phyloP scores from a whole-genome alignment of 2,113 vertebrate species.

The Tupaia chinensis region DNA sequence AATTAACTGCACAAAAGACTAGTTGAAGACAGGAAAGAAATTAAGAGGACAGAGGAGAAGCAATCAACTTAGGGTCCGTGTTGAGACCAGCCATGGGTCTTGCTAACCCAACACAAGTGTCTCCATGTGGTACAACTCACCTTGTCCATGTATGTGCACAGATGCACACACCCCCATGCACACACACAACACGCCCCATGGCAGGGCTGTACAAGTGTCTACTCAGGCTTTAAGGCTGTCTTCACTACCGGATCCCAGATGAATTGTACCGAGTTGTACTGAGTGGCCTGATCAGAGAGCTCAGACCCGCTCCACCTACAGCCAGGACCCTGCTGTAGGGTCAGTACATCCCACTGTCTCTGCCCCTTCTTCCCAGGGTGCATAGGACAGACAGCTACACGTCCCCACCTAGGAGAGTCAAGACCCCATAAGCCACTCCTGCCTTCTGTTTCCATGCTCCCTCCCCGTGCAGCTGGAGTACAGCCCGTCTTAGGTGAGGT shows the following conservation, averaged over 20 bases:
- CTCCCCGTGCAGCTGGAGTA: accelerated
- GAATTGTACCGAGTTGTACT: not conserved
- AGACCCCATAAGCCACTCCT: not conserved
- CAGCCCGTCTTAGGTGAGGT: not conserved
- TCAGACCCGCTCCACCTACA: accelerated
- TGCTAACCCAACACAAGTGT: no score
- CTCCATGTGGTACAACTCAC: not conserved
- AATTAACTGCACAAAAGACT: no score
- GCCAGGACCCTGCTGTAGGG: not conserved
- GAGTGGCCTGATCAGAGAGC: accelerated
- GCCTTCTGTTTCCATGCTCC: accelerated
- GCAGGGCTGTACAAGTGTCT: not conserved
- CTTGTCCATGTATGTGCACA: not conserved
- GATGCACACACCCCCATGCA: not conserved
- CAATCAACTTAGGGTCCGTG: no score
- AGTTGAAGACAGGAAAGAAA: not conserved
- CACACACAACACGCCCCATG: accelerated
- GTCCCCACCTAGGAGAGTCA: no score
- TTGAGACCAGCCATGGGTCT: not conserved
- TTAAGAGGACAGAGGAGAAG: not conserved
- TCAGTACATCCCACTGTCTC: accelerated
- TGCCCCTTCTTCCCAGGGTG: not conserved
- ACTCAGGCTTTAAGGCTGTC: not conserved
- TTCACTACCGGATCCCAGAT: not conserved
- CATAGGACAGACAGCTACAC: accelerated